phyloP scores from a whole-genome alignment of 2,888 invertebrate species.

The Lymantria dispar region DNA sequence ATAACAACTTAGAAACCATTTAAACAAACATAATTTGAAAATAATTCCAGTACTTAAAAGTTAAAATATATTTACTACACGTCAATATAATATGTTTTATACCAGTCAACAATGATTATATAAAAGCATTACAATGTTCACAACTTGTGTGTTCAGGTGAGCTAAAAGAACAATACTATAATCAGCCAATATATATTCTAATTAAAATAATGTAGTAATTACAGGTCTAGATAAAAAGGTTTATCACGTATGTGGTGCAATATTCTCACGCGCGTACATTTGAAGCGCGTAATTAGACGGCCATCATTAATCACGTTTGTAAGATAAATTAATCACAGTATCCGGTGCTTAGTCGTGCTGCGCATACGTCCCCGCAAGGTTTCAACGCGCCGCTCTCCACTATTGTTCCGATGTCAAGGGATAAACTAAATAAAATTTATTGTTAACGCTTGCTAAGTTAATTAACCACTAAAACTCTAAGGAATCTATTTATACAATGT shows the following conservation, averaged over 20 bases:
- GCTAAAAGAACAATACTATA: background rate
- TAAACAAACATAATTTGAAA: too few species aligned
- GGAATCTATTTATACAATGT: too few species aligned
- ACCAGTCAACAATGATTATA: too few species aligned
- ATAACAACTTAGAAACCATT: too few species aligned
- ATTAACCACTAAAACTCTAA: background rate
- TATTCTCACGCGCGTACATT: constrained; percentile 49
- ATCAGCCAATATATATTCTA: constrained; percentile 8
- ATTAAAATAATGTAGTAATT: constrained; percentile 29
- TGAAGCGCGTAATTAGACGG: constrained; percentile 41
- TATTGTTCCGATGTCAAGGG: constrained; percentile 41
- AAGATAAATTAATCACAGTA: constrained; percentile 44
- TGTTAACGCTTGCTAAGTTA: constrained; percentile 3
- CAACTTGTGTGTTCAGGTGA: background rate
- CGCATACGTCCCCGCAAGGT: constrained; percentile 44
- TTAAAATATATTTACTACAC: too few species aligned
- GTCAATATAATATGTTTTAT: too few species aligned
- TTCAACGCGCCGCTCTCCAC: constrained; percentile 31
- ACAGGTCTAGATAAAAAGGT: constrained; percentile 31
- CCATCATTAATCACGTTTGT: constrained; percentile 48
- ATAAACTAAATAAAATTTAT: constrained; percentile 31
- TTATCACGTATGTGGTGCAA: constrained; percentile 43
- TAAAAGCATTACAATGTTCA: background rate
- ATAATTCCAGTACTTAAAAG: too few species aligned
- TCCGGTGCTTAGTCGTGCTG: constrained; percentile 37